phyloP scores from a whole-genome alignment of 2,797 vertebrate genomes.

The Simalia tracyae region DNA sequence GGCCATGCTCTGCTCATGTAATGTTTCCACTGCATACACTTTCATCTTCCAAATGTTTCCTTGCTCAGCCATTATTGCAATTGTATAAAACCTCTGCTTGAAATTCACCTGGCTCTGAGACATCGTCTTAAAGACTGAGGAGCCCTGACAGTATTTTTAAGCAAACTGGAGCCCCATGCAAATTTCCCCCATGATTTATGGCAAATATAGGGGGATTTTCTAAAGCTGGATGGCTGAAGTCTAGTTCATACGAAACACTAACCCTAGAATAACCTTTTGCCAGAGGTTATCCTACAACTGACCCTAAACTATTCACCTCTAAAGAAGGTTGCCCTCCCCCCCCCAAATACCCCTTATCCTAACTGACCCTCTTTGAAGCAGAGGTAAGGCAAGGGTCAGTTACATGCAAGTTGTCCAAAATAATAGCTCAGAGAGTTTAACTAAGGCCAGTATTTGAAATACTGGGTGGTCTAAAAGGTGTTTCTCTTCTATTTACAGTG shows the following conservation, averaged over 20 bases:
- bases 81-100: conserved; percentile 54
- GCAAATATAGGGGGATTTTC: conserved; percentile 33
- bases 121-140: not conserved
- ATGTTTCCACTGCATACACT: conserved; percentile 68
- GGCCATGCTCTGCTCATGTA: conserved; percentile 51
- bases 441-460: conserved; percentile 15
- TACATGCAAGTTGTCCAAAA: conserved; percentile 10
- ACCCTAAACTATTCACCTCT: conserved; percentile 40
- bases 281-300: conserved; percentile 37
- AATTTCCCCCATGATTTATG: conserved; percentile 36
- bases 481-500: not conserved
- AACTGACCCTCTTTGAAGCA: conserved; percentile 34
- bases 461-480: conserved; percentile 23
- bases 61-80: conserved; percentile 60
- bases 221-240: conserved; percentile 36
- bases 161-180: conserved; percentile 43
- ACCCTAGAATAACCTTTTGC: conserved; percentile 31
- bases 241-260: conserved; percentile 26
- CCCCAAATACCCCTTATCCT: conserved; percentile 23
- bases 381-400: conserved; percentile 38
- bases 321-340: not conserved
- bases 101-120: conserved; percentile 38
- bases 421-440: conserved; percentile 16
- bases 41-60: conserved; percentile 47
- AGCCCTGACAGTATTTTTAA: not conserved